Evolutionary conservation across 2,888 invertebrate genomes (phyloP).

Genomic region (Dicranocentrus wangi): DNA sequence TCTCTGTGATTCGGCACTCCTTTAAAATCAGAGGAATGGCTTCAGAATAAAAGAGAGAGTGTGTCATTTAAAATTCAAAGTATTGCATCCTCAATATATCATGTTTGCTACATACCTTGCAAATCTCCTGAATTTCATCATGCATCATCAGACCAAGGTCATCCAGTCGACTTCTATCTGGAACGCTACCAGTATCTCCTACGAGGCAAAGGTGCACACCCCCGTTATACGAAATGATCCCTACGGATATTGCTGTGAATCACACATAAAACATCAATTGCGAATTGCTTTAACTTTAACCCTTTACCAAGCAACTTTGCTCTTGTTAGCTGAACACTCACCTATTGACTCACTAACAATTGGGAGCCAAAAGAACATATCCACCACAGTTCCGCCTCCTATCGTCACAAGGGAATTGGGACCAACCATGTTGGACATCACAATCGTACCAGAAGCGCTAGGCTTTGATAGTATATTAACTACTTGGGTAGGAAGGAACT

Average conservation of each 20-base stretch:
- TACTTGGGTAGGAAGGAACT: background rate
- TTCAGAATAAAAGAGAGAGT: too few relatives aligned
- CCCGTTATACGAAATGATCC: slow-evolving; percentile 40
- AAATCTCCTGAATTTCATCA: slow-evolving; percentile 22
- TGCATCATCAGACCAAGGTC: slow-evolving; percentile 37
- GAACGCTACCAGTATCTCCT: slow-evolving; percentile 36
- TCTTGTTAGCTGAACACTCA: background rate
- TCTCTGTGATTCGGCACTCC: too few relatives aligned
- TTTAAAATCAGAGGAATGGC: too few relatives aligned
- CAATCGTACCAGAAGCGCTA: slow-evolving; percentile 11
- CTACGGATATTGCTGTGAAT: slow-evolving; percentile 20
- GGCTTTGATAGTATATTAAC: background rate
- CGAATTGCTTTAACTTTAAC: background rate
- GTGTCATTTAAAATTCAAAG: too few relatives aligned
- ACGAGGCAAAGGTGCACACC: slow-evolving; percentile 6
- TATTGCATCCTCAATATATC: too few relatives aligned
- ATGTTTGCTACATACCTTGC: too few relatives aligned
- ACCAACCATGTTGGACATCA: slow-evolving; percentile 32
- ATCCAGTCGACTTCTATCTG: slow-evolving; percentile 39
- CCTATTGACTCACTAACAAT: slow-evolving; percentile 38
- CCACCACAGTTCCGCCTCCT: background rate
- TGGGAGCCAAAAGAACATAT: slow-evolving; percentile 50
- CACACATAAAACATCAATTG: too few relatives aligned
- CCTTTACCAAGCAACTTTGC: background rate
- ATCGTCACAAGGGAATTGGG: slow-evolving; percentile 8